Evolutionary conservation across 2,888 invertebrate genomes (phyloP), one percentile per base, ranked within the genome.

Genomic region (Platycheirus rosarum): DNA sequence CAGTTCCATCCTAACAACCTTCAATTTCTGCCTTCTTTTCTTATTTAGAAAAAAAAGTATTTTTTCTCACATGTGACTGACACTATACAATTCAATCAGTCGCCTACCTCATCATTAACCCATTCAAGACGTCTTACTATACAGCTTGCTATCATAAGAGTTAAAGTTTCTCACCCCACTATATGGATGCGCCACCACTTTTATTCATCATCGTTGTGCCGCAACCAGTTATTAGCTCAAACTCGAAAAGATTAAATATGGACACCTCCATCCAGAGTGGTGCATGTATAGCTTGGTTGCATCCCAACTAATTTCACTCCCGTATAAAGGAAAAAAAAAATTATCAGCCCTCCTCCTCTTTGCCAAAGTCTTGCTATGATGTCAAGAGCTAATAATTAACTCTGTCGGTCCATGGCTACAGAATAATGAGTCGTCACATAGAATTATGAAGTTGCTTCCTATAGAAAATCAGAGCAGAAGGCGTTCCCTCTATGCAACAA

Each of bases 361-460:
- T 40, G 57, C 55, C 37, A 57, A 6, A 40, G 20, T 40, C 18
- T 57, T 29, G 60, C 23, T 46, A 49, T 26, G 68, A 79, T 77
- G 77, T 82, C 82, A 82, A 82, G 77, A 77, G 71, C 82, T 55
- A 68, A 82, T 82, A 82, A 82, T 76, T 76, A 82, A 77, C 76
- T 77, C 60, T 66, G 62, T 62, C 71, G 82, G 73, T 82, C 77
- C 82, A 16, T 37, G 66, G 62, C 44, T 18, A 46, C n/a, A 32
- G 68, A 82, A 77, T 82, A 82, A 82, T 82, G 82, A 82, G 82
- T 82, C 76, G 77, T 82, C 82, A 82, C 77, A 77, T 77, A 66
- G 66, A 65, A 77, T 82, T 76, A 82, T 82, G 80, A 76, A 82
- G 71, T 82, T 70, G 68, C 80, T 80, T 69, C 75, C 65, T 76